Percentiles rank a stretch among this genome's conserved stretches.
Conservation (phyloP, 2,888 invertebrate genomes). For the Rhyacophila evoluta region DNA sequence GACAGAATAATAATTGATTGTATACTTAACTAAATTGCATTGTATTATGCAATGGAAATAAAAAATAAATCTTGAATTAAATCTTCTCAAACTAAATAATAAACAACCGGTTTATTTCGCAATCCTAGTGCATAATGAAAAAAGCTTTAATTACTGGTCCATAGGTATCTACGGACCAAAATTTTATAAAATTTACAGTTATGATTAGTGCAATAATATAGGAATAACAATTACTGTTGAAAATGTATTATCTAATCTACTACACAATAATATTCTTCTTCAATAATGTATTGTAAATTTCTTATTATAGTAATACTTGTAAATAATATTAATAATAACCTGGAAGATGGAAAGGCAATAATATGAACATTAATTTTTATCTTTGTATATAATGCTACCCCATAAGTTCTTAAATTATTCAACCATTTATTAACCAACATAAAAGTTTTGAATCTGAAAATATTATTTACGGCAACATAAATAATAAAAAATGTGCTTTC, state of each 20-base stretch:
- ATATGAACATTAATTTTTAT: not conserved
- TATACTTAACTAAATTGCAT: too few relatives aligned
- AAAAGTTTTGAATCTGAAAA: too few relatives aligned
- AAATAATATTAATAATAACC: not conserved
- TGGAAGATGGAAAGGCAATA: not conserved
- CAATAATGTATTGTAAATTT: conserved; percentile 1
- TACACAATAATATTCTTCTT: not conserved
- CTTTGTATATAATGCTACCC: not conserved
- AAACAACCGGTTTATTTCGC: not conserved
- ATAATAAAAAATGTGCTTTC: too few relatives aligned
- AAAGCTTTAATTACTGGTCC: conserved; percentile 49
- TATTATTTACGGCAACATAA: too few relatives aligned
- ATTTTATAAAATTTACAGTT: conserved; percentile 30
- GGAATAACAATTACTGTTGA: not conserved
- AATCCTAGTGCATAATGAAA: conserved; percentile 39
- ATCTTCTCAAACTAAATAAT: too few relatives aligned
- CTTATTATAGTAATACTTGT: not conserved
- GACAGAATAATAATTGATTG: too few relatives aligned
- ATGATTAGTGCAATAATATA: conserved; percentile 23
- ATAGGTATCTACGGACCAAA: conserved; percentile 47
- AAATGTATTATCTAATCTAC: not conserved
- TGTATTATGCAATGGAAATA: too few relatives aligned
- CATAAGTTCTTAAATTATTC: not conserved
- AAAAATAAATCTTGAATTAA: too few relatives aligned
- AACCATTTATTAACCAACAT: too few relatives aligned